Evolutionary conservation across 2,888 invertebrate genomes (phyloP), one percentile per base, ranked within the genome.

Genomic region (Ommatoiulus sabulosus): DNA sequence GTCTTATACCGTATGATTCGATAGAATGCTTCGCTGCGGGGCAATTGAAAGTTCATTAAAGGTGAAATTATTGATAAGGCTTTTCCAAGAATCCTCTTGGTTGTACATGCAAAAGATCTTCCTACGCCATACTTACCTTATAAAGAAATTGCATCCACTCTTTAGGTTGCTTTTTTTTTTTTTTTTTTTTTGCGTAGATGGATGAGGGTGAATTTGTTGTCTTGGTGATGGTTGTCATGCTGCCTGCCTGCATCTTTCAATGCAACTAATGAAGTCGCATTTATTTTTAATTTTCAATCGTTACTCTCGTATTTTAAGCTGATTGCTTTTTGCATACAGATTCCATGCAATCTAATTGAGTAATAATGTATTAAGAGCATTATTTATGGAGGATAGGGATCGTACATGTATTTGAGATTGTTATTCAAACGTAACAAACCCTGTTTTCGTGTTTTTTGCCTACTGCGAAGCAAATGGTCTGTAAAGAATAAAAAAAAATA

Each of bases 151-250:
- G 80, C 80, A 80, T 80, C 80, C 35, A 35, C 24, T 80, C 80
- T 80, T 80, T 20, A 35, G 80, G 20, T 80, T 80, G 72, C 24
- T 8, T 63, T 72, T 72, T 72, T 72, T 72, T 6, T 72, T 72
- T 8, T 35, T 35, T 35, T 35, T 80, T 80, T 72, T 80, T 80
- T 80, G 80, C 80, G 2, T 80, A 80, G 80, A 35, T 80, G 80
- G 10, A 72, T 72, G 72, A 72, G 72, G 72, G 72, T 72, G 72
- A 80, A 35, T 80, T 80, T 80, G 80, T 80, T 80, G 80, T 80
- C 80, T 80, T 80, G 80, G 80, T 80, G 80, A 80, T 80, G 80
- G 80, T 80, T 80, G 35, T 80, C 72, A 72, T 72, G 72, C 72
- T 72, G 72, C 24, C 20, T 80, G 80, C 80, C 80, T 80, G 80